Evolutionary conservation across 2,113 vertebrate genomes (phyloP).

Genomic region (Hyla sarda): DNA sequence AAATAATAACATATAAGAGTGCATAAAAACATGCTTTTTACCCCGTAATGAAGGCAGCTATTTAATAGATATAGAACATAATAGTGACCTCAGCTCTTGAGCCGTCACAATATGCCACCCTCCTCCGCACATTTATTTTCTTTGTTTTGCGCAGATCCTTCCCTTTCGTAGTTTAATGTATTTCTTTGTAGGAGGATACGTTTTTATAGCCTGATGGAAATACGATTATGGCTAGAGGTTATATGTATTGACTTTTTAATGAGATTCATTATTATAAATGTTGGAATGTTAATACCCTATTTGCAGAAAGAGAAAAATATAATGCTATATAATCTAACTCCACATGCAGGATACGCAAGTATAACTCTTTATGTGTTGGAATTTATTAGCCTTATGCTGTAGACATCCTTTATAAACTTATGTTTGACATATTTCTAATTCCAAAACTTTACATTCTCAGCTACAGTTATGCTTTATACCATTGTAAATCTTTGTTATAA

Average conservation of each 20-base stretch:
- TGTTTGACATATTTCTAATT: neutral
- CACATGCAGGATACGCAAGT: too few species aligned
- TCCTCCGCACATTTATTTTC: conserved; percentile 15
- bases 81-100: neutral
- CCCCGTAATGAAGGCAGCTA: neutral
- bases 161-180: neutral
- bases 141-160: neutral
- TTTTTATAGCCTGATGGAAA: conserved; percentile 5
- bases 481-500: too few species aligned
- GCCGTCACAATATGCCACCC: neutral
- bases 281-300: conserved; percentile 1
- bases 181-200: neutral
- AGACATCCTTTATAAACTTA: neutral
- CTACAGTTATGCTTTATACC: neutral
- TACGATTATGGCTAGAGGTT: conserved; percentile 27
- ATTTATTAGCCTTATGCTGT: neutral
- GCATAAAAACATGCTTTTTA: neutral
- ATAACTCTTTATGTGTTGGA: neutral
- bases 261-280: conserved; percentile 39
- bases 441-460: neutral
- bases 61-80: neutral
- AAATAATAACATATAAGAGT: conserved; percentile 5
- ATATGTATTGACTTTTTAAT: conserved; percentile 41
- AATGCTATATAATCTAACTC: neutral
- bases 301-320: neutral